Evolutionary conservation across 2,113 vertebrate species (phyloP), one percentile per base, ranked within the genome.

Genomic region (Chionomys nivalis): DNA sequence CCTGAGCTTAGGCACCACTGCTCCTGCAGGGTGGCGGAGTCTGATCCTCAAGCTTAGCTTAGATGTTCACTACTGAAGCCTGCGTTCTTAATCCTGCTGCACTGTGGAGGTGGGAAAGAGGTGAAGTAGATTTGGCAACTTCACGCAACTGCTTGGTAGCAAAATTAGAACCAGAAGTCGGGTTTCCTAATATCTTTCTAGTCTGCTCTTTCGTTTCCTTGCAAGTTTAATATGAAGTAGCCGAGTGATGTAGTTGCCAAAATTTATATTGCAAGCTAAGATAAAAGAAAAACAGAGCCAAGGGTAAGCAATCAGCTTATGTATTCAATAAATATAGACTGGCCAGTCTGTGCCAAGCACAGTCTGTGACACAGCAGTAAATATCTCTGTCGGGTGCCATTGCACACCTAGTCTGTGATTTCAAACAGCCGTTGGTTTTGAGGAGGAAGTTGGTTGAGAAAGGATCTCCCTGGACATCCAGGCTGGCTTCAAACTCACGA

Each of bases 101-200:
- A 77, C 52, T 94, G 96, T 93, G 33, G 6, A 85, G 42, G 66
- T 93, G 70, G 70, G 79, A 44, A 72, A 94, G 42, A 36, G 52
- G 36, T 85, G 17, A 93, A 79, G 31, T 44, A 21, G 87, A 26
- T 66, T 87, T 36, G 28, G 23, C 65, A 93, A 44, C 61, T 89
- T 96, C 70, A 33, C 33, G 66, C 31, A 52, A 9, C 21, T 14
- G 17, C 72, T 86, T 13, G 87, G 47, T 36, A 78, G 68, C 73
- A 87, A 17, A 83, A 31, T 19, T 39, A 82, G 76, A 88, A 68
- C 24, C 33, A 93, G 44, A 83, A 82, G 7, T 90, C 0, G 3
- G 42, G 10, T 72, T 90, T 81, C 81, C 47, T 61, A 28, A 31
- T 55, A 76, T 90, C n/a, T 93, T 58, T 58, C 17, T 21, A 33